Conservation (phyloP, 2,113 vertebrate species). For the Cochlearius cochlearius region DNA sequence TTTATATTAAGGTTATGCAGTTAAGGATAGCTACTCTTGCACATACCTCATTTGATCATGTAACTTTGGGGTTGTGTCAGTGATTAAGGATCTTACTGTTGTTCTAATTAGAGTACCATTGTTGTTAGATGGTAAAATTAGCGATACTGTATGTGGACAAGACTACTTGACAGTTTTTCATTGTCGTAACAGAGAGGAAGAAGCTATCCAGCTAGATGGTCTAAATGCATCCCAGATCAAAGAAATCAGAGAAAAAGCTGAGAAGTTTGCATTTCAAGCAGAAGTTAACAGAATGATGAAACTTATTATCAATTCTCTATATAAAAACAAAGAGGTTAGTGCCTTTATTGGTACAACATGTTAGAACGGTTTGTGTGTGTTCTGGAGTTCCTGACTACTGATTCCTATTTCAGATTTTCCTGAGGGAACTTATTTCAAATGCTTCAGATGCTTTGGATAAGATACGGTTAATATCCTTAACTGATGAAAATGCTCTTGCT, state of each 20-base stretch:
- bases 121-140: not conserved
- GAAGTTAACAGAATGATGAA: conserved; percentile 99
- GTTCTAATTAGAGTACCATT: not conserved
- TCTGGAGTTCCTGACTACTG: not conserved
- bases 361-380: not conserved
- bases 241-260: conserved; percentile 95
- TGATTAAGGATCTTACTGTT: not conserved
- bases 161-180: not conserved
- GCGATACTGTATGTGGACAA: not conserved
- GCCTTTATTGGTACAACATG: not conserved
- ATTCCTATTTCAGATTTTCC: conserved; percentile 83
- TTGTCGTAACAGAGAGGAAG: conserved; percentile 87
- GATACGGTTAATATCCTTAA: conserved; percentile 89
- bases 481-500: conserved; percentile 84
- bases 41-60: fast-evolving
- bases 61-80: not conserved
- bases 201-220: conserved; percentile 95
- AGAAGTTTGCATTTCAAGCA: conserved; percentile 96
- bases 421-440: conserved; percentile 93
- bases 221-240: conserved; percentile 96
- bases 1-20: not conserved
- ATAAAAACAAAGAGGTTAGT: conserved; percentile 98
- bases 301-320: conserved; percentile 97
- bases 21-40: not conserved
- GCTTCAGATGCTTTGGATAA: conserved; percentile 94